A percentile compares a stretch with the other conserved stretches of the same genome.
Conservation (phyloP, 2,888 invertebrate species). For the Tachina fera region DNA sequence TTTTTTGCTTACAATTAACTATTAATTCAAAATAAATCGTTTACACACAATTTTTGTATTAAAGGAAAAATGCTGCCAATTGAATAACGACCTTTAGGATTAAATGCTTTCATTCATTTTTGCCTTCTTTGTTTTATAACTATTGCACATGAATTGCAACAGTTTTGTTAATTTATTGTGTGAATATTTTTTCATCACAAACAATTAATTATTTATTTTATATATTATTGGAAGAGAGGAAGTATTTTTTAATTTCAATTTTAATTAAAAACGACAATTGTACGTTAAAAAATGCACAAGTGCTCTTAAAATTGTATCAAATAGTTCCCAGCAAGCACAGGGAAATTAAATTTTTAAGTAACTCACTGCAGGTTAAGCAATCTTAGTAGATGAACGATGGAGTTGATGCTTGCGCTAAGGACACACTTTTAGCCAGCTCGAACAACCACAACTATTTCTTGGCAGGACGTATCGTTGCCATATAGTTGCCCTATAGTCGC, state of each 20-base stretch:
- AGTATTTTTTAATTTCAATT: constrained; percentile 30
- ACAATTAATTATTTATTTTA: constrained; percentile 33
- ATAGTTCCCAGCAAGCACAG: background rate
- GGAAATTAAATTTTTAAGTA: background rate
- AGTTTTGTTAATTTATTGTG: background rate
- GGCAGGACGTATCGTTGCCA: no score
- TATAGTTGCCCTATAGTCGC: no score
- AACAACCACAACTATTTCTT: no score
- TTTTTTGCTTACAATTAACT: no score
- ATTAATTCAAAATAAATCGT: no score
- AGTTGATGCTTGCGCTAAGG: no score
- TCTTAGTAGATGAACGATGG: no score
- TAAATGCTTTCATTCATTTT: background rate
- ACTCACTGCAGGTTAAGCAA: no score
- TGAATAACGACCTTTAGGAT: background rate
- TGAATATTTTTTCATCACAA: constrained; percentile 5
- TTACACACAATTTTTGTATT: no score
- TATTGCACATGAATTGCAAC: background rate
- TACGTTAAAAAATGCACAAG: background rate
- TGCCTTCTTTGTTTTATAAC: no score
- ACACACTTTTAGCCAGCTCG: no score
- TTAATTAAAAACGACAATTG: constrained; percentile 40
- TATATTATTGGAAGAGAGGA: background rate
- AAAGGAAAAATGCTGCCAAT: no score
- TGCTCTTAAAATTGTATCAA: background rate